phyloP scores from a whole-genome alignment of 2,888 invertebrate genomes.

The Heliconius erato region DNA sequence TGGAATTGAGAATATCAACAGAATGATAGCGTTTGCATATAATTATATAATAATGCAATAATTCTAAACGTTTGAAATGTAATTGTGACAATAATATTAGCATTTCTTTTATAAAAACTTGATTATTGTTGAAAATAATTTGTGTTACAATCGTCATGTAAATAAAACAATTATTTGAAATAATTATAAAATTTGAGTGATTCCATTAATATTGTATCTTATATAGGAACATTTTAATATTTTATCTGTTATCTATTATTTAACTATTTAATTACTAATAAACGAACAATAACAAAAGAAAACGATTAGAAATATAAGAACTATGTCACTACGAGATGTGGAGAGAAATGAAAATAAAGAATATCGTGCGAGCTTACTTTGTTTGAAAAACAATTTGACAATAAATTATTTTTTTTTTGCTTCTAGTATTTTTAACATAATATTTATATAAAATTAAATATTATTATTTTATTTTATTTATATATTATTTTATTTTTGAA shows the following conservation, averaged over 20 bases:
- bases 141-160: not conserved
- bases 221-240: not conserved
- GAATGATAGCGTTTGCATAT: conserved; percentile 9
- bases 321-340: not conserved
- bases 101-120: not conserved
- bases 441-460: not conserved
- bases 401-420: not conserved
- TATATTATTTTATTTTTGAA: no score
- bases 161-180: not conserved
- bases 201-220: not conserved
- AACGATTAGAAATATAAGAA: not conserved
- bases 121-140: not conserved
- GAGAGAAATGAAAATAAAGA: not conserved
- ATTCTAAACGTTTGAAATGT: not conserved
- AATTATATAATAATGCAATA: not conserved
- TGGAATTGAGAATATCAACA: not conserved
- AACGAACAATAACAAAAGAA: not conserved
- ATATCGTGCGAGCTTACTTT: conserved; percentile 13
- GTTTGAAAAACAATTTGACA: not conserved
- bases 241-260: not conserved
- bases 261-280: not conserved
- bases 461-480: no score
- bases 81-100: not conserved
- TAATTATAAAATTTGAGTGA: not conserved
- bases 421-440: not conserved